A percentile compares a stretch with the other conserved stretches of the same genome.
These are phyloP conservation scores for Neomorphus geoffroyi DNA, from an alignment of 2,797 vertebrate genomes.

Conservation along the genomic window DNA sequence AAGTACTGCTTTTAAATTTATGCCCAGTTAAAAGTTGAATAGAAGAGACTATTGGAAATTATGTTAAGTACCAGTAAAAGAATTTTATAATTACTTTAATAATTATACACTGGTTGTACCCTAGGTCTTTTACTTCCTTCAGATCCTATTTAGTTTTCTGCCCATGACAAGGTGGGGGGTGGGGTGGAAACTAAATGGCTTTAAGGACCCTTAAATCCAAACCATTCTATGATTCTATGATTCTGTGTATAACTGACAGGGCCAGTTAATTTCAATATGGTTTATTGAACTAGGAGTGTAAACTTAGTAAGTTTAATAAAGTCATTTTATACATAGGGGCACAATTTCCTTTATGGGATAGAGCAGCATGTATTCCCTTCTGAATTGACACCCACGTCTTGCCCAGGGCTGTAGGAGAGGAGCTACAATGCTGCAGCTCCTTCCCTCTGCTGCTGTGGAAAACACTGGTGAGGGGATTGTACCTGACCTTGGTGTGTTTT, in stretches of 20 bases:
- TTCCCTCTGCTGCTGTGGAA: neutral
- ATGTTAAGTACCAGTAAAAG: neutral
- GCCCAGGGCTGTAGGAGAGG: neutral
- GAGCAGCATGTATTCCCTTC: neutral
- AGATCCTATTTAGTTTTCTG: neutral
- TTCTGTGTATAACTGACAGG: neutral
- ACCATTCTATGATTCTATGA: no score
- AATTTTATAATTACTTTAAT: neutral
- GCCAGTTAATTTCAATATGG: neutral
- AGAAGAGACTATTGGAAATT: neutral
- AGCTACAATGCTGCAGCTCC: neutral
- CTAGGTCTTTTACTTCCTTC: neutral
- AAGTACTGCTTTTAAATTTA: neutral
- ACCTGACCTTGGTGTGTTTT: neutral
- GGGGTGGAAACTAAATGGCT: no score
- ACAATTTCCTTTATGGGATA: neutral
- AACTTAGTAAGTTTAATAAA: neutral
- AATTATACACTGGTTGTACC: neutral
- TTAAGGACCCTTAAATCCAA: no score
- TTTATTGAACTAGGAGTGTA: neutral
- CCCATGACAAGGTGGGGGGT: no score
- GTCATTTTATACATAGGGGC: neutral
- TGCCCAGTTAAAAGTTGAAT: neutral
- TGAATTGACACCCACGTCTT: neutral
- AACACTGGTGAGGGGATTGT: neutral